Conservation (phyloP, 2,113 vertebrate genomes). For the Neogale vison region DNA sequence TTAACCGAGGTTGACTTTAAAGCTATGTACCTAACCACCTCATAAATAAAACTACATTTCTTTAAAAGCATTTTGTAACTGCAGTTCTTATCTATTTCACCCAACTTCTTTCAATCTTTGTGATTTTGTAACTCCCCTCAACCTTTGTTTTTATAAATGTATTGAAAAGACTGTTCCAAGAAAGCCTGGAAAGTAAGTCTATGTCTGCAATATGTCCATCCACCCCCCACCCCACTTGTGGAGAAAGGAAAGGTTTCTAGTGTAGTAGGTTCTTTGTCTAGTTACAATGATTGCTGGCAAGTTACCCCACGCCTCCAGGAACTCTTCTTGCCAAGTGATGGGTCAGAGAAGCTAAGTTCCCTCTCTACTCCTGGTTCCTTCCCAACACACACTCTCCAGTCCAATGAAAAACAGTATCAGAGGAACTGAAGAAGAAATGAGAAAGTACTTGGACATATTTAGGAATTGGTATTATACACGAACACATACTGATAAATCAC, state of each 20-base stretch:
- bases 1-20: background rate
- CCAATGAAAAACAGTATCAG: background rate
- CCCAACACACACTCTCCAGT: background rate
- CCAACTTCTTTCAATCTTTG: background rate
- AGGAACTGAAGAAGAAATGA: conserved; percentile 22
- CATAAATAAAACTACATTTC: background rate
- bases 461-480: background rate
- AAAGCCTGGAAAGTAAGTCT: background rate
- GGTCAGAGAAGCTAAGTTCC: background rate
- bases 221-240: background rate
- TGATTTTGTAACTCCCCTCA: background rate
- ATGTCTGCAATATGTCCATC: accelerated
- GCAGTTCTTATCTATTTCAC: background rate
- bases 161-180: background rate
- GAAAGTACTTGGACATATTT: conserved; percentile 3
- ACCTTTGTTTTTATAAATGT: background rate
- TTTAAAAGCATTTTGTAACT: background rate
- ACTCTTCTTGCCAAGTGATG: background rate
- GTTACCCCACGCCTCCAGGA: background rate
- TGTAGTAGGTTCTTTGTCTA: background rate
- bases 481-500: background rate
- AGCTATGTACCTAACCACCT: background rate
- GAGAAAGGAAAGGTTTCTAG: background rate
- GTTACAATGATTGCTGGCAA: background rate
- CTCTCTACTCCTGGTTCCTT: background rate